Evolutionary conservation across 2,797 vertebrate species (phyloP).

Genomic region (Galago senegalensis): DNA sequence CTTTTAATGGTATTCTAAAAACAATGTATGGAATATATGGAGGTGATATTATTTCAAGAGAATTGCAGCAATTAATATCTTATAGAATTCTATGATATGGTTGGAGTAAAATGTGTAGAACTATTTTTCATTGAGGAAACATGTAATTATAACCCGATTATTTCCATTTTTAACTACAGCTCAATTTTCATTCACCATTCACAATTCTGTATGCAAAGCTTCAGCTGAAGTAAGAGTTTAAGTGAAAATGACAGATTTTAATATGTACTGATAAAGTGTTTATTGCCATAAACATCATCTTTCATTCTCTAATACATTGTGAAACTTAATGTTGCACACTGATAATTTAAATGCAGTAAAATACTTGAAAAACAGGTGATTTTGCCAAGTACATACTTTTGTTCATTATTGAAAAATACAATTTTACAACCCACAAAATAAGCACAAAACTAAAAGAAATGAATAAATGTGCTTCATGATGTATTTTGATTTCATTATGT

Average conservation of each 20-base stretch:
- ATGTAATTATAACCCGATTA: neutral
- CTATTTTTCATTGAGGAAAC: neutral
- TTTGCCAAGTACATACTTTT: neutral
- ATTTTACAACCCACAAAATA: neutral
- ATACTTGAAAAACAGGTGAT: neutral
- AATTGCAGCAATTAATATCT: neutral
- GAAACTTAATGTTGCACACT: neutral
- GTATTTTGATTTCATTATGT: slow-evolving; percentile 20
- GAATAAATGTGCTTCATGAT: neutral
- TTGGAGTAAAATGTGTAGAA: neutral
- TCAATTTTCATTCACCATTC: neutral
- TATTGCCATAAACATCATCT: neutral
- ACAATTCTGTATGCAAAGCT: neutral
- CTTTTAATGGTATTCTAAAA: neutral
- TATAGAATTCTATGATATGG: neutral
- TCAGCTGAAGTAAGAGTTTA: neutral
- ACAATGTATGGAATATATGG: neutral
- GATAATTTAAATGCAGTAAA: neutral
- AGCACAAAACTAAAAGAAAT: neutral
- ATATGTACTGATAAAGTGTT: neutral
- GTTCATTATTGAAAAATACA: neutral
- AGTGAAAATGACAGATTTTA: neutral
- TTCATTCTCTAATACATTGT: neutral
- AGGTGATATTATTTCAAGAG: neutral
- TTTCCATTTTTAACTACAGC: neutral